Conservation (phyloP, 1,140 invertebrate species). For the Caenorhabditis brenneri region DNA sequence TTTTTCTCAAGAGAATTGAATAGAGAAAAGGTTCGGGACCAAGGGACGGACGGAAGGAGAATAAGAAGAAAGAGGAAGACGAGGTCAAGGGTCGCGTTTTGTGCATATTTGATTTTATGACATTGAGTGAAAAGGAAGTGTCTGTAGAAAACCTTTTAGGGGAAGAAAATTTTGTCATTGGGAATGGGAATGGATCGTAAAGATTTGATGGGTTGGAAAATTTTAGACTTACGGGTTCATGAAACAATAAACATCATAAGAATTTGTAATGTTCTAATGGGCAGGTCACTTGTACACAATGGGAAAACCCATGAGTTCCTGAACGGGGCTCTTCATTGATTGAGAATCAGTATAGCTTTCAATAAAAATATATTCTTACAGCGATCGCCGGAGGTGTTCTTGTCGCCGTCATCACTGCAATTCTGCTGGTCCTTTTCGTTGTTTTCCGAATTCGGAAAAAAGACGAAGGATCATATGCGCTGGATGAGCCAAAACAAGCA, state of each 20-base stretch:
- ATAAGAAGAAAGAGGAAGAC: not conserved
- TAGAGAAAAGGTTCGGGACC: not conserved
- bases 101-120: constrained; percentile 43
- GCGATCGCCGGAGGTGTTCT: constrained; percentile 97
- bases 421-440: constrained; percentile 98
- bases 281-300: too few relatives aligned
- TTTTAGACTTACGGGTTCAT: too few relatives aligned
- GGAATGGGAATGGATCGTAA: not conserved
- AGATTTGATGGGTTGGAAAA: not conserved
- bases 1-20: not conserved
- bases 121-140: not conserved
- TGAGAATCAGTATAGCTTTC: too few relatives aligned
- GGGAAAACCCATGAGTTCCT: too few relatives aligned
- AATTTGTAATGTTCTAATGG: too few relatives aligned
- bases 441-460: constrained; percentile 99
- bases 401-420: constrained; percentile 92
- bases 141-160: not conserved
- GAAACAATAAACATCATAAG: too few relatives aligned
- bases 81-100: constrained; percentile 36
- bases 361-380: constrained; percentile 73
- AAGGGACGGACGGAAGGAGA: not conserved
- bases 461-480: constrained; percentile 95
- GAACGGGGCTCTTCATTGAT: too few relatives aligned
- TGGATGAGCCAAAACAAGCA: constrained; percentile 87
- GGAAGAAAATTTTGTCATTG: too few relatives aligned